A percentile compares a stretch with the other conserved stretches of the same genome.
Conservation (phyloP, 2,888 invertebrate genomes). For the Meteorus colon region DNA sequence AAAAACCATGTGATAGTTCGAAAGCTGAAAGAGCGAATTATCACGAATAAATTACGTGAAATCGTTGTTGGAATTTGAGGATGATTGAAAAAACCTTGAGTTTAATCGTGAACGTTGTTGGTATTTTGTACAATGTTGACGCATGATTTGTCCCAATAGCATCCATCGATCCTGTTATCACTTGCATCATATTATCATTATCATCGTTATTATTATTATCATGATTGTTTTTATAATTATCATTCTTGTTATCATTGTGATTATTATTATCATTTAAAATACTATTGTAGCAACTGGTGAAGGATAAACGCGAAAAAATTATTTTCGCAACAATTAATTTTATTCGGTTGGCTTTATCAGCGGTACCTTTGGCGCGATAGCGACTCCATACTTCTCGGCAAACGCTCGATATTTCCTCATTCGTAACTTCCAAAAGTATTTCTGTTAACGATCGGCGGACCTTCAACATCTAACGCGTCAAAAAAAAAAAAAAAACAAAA, state of each 20-base stretch:
- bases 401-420: constrained; percentile 88
- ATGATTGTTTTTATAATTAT: neutral
- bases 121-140: constrained; percentile 46
- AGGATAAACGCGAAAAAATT: constrained; percentile 47
- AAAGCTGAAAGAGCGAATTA: constrained; percentile 21
- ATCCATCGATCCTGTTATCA: constrained; percentile 32
- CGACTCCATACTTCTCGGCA: constrained; percentile 90
- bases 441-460: constrained; percentile 93
- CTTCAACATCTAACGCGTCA: constrained; percentile 82
- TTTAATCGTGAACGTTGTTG: constrained; percentile 59
- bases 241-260: neutral
- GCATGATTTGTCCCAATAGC: constrained; percentile 13
- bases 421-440: constrained; percentile 94
- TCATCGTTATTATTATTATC: neutral
- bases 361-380: constrained; percentile 87
- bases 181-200: constrained; percentile 13
- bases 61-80: constrained; percentile 59
- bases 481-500: neutral
- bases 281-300: constrained; percentile 25
- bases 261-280: neutral
- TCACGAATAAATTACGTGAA: constrained; percentile 8
- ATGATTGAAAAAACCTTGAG: constrained; percentile 62
- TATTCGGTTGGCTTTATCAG: constrained; percentile 60
- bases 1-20: neutral
- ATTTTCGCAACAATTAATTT: constrained; percentile 40